Evolutionary conservation across 2,797 vertebrate genomes (phyloP), one percentile per base, ranked within the genome.

Genomic region (Poecilia velifera): DNA sequence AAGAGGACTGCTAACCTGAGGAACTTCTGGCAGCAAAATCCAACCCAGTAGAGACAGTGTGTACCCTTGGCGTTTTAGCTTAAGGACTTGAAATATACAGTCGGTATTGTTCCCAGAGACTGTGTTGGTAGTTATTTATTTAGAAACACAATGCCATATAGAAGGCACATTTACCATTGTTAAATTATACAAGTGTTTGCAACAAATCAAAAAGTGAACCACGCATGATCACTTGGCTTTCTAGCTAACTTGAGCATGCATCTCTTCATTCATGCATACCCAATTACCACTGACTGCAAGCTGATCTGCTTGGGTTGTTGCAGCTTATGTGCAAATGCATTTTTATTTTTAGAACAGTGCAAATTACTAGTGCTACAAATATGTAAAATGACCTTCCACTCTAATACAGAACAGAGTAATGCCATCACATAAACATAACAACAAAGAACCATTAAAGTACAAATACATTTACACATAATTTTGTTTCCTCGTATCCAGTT

Each of bases 231-330:
- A 62, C 6, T 0, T 6, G 1, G 55, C n/a, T n/a, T 80, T 9
- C 41, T 62, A 25, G 18, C 51, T 79, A 6, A 79, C 77, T 76
- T 64, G 4, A 70, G 1, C 47, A 18, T 75, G 34, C 31, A 12
- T 13, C 2, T 45, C 46, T 34, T 25, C 72, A 76, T 25, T 78
- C 22, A 81, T 79, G 78, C 78, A 81, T 76, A 75, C 68, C 80
- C 3, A 81, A 41, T 75, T 72, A 73, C 49, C 34, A 22, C 25
- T 64, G 45, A 36, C 12, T 55, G 62, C 2, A 9, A 36, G 59
- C 13, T 20, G 49, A 5, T 75, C 43, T 6, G 68, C 28, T 55
- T 62, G 28, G 68, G 36, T 71, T 55, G 20, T 28, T 41, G 5
- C n/a, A 74, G 72, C 9, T 36, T 73, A 25, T 45, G 12, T 22